Base-by-base conservation (phyloP, 2,797 vertebrate genomes). In the Tokudaia muenninki region DNA sequence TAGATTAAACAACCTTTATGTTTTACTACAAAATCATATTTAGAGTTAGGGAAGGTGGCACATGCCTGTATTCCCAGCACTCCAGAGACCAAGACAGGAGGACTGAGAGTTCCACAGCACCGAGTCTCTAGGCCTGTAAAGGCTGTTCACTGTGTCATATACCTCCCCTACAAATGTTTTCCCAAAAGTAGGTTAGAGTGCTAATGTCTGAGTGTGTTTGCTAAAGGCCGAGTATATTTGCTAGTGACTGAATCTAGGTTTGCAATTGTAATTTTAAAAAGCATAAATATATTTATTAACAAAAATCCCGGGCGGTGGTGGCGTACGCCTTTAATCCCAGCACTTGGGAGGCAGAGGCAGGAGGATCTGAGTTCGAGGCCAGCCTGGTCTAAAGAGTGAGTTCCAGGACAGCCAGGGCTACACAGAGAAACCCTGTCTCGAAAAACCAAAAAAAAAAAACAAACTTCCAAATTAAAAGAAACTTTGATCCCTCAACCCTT, bases 241-340 rank as follows among this genome's bases (percentile, higher is more conserved):
- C 37, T 21, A 41, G 57, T 37, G n/a, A n/a, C 16, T 59, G 47
- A 83, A 63, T 29, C 19, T 31, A 44, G 70, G 47, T 22, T 55
- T 94, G 9, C 44, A 96, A 61, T 22, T 37, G 3, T 86, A 88
- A 92, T 90, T 92, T 82, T 67, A 79, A 93, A 93, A 97, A 78
- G 21, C 29, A 75, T 59, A 88, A 88, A 87, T 59, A 70, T 47
- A 94, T 72, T 91, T 37, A 91, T 50, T 92, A 41, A 41, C 41
- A 41, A 41, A 41, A 41, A 41, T 41, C 41, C 50, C 50, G 11
- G 50, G 50, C 9, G 50, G 50, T 50, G 41, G 41, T 41, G 41
- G 41, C 41, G 41, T 3, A 41, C 41, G 41, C 41, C 41, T 41
- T 41, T 41, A 41, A 41, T 41, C 41, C 41, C 41, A 41, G 41